phyloP scores from a whole-genome alignment of 2,888 invertebrate species.

The Thecocarcelia acutangulata region DNA sequence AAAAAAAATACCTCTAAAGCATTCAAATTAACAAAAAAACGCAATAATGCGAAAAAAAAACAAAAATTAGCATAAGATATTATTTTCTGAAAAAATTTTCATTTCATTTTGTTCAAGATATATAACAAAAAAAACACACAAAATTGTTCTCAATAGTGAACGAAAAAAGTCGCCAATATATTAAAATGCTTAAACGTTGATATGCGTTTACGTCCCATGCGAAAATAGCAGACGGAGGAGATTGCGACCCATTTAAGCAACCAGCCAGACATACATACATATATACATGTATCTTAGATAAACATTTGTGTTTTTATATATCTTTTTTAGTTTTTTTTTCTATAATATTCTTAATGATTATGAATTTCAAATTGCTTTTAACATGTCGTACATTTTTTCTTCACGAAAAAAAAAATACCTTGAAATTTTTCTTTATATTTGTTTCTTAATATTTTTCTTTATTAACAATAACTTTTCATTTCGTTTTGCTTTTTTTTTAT shows the following conservation, averaged over 20 bases:
- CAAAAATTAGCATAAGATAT: slow-evolving; percentile 48
- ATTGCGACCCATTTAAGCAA: slow-evolving; percentile 17
- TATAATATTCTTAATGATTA: slow-evolving; percentile 28
- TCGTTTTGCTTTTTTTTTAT: slow-evolving; percentile 15
- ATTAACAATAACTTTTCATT: slow-evolving; percentile 54
- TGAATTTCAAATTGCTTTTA: slow-evolving; percentile 49
- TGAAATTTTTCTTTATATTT: slow-evolving; percentile 34
- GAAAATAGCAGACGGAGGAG: not conserved
- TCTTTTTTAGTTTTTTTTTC: slow-evolving; percentile 7
- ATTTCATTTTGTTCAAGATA: no score
- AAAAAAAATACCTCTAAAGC: not conserved
- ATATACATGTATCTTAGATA: slow-evolving; percentile 17
- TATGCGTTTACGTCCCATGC: slow-evolving; percentile 25
- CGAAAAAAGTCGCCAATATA: not conserved
- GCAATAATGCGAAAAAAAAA: not conserved
- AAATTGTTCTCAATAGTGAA: not conserved
- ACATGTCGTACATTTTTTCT: slow-evolving; percentile 36
- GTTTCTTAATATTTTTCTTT: slow-evolving; percentile 25
- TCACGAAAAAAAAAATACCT: slow-evolving; percentile 31
- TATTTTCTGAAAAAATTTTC: not conserved
- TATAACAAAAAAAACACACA: not conserved
- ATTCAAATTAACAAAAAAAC: slow-evolving; percentile 3
- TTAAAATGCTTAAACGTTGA: slow-evolving; percentile 1
- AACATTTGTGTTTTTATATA: not conserved
- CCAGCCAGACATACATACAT: slow-evolving; percentile 8